These are phyloP conservation scores for Sitobion miscanthi DNA, from an alignment of 1,140 invertebrate species.

Conservation along the genomic window DNA sequence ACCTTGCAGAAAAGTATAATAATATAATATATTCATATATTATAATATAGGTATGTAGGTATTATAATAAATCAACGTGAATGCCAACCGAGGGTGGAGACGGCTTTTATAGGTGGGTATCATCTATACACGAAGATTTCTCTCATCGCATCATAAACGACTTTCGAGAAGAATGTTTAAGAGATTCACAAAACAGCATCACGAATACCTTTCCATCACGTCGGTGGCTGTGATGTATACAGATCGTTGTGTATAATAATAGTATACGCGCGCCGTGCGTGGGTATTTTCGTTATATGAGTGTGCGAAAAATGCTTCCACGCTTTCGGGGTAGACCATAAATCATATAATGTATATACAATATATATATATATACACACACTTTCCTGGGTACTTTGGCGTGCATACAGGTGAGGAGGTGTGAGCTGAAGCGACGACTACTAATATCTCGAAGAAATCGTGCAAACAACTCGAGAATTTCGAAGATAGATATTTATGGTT, in stretches of 20 bases:
- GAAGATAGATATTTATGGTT: neutral
- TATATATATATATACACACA: too few species aligned
- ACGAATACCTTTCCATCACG: neutral
- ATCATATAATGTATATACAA: conserved; percentile 13
- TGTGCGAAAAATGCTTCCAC: conserved; percentile 14
- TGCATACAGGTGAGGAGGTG: neutral
- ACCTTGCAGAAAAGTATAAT: neutral
- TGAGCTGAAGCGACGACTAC: neutral
- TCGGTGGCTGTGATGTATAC: conserved; percentile 15
- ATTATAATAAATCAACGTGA: conserved; percentile 8
- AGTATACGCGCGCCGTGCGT: neutral
- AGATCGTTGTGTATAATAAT: conserved; percentile 18
- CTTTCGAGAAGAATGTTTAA: conserved; percentile 39
- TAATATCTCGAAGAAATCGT: conserved; percentile 16
- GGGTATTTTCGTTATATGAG: neutral
- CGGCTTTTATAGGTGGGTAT: neutral
- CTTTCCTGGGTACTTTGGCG: neutral
- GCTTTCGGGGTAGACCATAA: neutral
- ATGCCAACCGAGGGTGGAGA: neutral
- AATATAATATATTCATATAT: neutral
- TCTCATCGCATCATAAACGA: conserved; percentile 37
- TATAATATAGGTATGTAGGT: neutral
- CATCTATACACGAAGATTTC: conserved; percentile 15
- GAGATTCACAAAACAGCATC: conserved; percentile 45
- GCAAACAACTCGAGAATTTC: neutral